Percentiles rank a stretch among this genome's conserved stretches.
phyloP scores from a whole-genome alignment of 2,797 vertebrate genomes.

The Pelobates cultripes region DNA sequence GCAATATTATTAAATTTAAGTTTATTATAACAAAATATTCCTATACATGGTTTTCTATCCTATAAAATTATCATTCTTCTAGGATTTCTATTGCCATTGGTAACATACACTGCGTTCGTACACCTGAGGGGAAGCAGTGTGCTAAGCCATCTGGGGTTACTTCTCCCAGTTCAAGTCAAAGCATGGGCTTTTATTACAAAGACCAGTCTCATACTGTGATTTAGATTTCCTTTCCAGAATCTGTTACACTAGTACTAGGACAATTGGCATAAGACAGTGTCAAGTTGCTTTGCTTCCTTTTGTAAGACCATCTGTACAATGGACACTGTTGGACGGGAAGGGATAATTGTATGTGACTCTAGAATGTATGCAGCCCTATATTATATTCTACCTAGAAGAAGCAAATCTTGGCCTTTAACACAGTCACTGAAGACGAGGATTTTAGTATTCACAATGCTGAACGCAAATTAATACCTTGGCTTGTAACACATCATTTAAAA shows the following conservation, averaged over 20 bases:
- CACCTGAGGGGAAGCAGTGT: constrained; percentile 70
- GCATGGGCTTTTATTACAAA: constrained; percentile 32
- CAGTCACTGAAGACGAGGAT: not conserved
- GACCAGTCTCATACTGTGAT: constrained; percentile 47
- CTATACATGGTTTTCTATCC: too few relatives aligned
- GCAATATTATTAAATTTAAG: too few relatives aligned
- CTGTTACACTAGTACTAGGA: constrained; percentile 39
- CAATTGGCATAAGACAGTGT: constrained; percentile 28
- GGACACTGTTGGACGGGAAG: constrained; percentile 5
- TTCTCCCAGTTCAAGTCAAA: constrained; percentile 58
- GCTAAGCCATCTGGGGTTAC: constrained; percentile 66
- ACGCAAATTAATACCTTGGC: too few relatives aligned
- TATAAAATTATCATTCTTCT: too few relatives aligned
- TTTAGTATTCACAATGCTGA: too few relatives aligned
- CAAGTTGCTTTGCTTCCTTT: constrained; percentile 16
- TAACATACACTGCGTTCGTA: not conserved
- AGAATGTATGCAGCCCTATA: not conserved
- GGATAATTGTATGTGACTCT: not conserved
- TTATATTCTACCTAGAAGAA: not conserved
- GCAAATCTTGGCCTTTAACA: not conserved
- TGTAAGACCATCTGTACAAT: constrained; percentile 32
- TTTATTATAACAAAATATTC: too few relatives aligned
- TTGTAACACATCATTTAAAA: too few relatives aligned
- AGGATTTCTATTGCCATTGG: too few relatives aligned
- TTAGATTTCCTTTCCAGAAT: constrained; percentile 50